Evolutionary conservation across 2,888 invertebrate genomes (phyloP).

Genomic region (Xanthia togata): DNA sequence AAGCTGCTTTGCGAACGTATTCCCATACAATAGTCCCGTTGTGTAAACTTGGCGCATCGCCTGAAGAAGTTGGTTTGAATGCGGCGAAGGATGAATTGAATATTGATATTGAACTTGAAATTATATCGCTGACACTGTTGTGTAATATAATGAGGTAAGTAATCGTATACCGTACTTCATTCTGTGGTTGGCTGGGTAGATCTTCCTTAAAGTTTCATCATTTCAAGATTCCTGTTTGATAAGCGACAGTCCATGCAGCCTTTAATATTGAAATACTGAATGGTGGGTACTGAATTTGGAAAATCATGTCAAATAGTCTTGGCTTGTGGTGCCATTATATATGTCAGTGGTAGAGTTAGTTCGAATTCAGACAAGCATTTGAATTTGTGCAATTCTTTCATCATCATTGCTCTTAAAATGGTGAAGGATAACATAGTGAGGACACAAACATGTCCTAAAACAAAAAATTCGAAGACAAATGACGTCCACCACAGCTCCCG

Average conservation of each 20-base stretch:
- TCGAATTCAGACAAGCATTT: too few relatives aligned
- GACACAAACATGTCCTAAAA: neutral
- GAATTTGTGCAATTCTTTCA: too few relatives aligned
- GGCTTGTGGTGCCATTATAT: too few relatives aligned
- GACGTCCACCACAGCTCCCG: neutral
- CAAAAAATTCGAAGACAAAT: neutral
- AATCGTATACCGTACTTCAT: neutral
- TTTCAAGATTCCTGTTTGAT: too few relatives aligned
- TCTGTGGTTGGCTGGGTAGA: constrained; percentile 25
- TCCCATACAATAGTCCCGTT: constrained; percentile 48
- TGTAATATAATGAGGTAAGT: constrained; percentile 10
- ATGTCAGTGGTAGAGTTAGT: too few relatives aligned
- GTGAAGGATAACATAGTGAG: neutral
- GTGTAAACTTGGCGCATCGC: constrained; percentile 33
- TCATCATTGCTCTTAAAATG: neutral
- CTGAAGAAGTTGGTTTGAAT: constrained; percentile 10
- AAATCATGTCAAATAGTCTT: too few relatives aligned
- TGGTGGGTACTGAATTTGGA: too few relatives aligned
- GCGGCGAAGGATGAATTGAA: constrained; percentile 37
- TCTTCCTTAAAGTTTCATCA: neutral
- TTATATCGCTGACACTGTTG: neutral
- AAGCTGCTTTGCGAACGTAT: neutral
- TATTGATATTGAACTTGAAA: constrained; percentile 51
- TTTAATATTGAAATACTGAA: too few relatives aligned
- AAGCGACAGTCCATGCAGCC: too few relatives aligned